Percentiles rank a stretch among this genome's conserved stretches.
Conservation (phyloP, 2,113 vertebrate species). For the Grantiella picta region DNA sequence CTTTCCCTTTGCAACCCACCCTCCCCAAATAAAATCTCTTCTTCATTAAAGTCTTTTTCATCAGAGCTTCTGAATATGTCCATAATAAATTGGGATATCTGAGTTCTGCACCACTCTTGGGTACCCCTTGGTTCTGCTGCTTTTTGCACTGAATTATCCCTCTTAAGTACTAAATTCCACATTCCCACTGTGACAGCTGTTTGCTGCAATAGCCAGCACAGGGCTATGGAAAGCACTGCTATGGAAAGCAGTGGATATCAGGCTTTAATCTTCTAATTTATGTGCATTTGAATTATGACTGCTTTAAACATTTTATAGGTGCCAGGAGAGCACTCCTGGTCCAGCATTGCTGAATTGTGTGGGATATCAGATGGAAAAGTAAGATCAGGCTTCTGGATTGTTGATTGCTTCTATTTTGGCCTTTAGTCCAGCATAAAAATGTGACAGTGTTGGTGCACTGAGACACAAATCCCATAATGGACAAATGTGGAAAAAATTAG, state of each 20-base stretch:
- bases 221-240: no score
- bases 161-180: background rate
- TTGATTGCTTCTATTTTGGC: background rate
- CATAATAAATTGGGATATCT: background rate
- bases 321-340: background rate
- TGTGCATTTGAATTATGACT: background rate
- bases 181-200: background rate
- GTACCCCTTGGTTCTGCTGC: background rate
- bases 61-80: background rate
- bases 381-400: background rate
- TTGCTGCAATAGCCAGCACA: background rate
- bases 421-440: background rate
- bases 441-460: background rate
- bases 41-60: background rate
- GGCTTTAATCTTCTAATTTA: background rate
- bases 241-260: background rate
- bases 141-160: background rate
- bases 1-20: background rate
- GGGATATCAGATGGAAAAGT: background rate
- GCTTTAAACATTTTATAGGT: background rate
- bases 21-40: background rate
- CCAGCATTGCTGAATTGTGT: background rate
- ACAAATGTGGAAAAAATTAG: background rate
- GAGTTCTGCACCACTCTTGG: background rate
- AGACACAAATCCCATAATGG: background rate